These are phyloP conservation scores for Xestia rhomboidea DNA, from an alignment of 2,888 invertebrate genomes.

Conservation along the genomic window DNA sequence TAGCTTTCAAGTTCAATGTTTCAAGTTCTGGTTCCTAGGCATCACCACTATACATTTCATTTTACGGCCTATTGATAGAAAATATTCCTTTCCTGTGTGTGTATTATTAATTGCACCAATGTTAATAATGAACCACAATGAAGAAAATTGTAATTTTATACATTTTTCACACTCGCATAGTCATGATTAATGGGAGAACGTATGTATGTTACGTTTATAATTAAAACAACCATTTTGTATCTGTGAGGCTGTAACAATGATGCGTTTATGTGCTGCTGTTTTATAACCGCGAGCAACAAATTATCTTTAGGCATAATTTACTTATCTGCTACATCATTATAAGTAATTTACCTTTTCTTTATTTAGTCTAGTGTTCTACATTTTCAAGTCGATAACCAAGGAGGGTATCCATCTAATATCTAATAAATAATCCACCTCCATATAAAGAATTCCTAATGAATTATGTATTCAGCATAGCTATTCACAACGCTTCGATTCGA, in stretches of 20 bases:
- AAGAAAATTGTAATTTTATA: constrained; percentile 43
- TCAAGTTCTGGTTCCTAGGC: not conserved
- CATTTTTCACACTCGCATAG: constrained; percentile 42
- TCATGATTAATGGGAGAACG: constrained; percentile 51
- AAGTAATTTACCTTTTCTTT: not conserved
- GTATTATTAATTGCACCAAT: not conserved
- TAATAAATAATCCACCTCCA: too few species aligned
- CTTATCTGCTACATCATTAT: constrained; percentile 14
- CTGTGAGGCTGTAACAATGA: constrained; percentile 19
- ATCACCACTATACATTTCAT: not conserved
- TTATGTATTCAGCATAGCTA: constrained; percentile 1
- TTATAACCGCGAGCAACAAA: constrained; percentile 11
- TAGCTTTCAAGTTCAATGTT: not conserved
- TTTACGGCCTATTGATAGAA: not conserved
- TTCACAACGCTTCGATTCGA: too few species aligned
- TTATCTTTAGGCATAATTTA: constrained; percentile 15
- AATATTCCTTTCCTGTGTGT: not conserved
- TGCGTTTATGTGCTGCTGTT: constrained; percentile 26
- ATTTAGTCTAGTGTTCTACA: constrained; percentile 2
- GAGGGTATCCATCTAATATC: too few species aligned
- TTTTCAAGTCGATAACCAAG: not conserved
- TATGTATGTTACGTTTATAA: constrained; percentile 45
- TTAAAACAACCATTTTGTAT: constrained; percentile 25
- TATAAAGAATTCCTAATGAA: constrained; percentile 1
- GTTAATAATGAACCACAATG: constrained; percentile 7